phyloP scores from a whole-genome alignment of 2,113 vertebrate genomes.

The Grantiella picta region DNA sequence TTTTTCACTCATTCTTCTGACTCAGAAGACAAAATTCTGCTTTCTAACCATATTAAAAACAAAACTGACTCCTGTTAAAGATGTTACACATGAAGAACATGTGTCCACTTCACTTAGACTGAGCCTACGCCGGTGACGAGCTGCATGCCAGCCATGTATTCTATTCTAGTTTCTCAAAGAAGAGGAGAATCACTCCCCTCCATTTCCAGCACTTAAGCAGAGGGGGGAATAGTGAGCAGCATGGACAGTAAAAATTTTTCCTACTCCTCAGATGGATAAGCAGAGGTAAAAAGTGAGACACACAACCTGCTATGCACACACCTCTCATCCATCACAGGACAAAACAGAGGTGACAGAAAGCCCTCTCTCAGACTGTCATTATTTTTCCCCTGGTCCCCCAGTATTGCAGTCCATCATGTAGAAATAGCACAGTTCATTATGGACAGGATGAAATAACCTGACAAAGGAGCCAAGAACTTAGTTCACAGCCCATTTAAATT shows the following conservation, averaged over 20 bases:
- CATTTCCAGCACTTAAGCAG: background rate
- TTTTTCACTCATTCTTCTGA: background rate
- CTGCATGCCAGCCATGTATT: background rate
- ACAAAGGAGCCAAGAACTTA: background rate
- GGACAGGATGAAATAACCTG: background rate
- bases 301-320: background rate
- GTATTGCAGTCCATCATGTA: background rate
- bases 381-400: background rate
- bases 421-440: background rate
- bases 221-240: background rate
- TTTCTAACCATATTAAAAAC: background rate
- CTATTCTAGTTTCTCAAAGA: background rate
- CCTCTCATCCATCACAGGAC: rapidly evolving
- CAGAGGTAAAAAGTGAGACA: background rate
- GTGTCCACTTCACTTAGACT: background rate
- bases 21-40: background rate
- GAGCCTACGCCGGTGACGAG: background rate
- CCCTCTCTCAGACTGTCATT: background rate
- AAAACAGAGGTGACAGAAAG: background rate
- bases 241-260: background rate
- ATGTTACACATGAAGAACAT: rapidly evolving
- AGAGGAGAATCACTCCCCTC: background rate
- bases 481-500: background rate
- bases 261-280: background rate
- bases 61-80: background rate